Conservation (phyloP, 30 jellyfish, hydroid and myxozoan genomes). For the Aurelia aurita region DNA sequence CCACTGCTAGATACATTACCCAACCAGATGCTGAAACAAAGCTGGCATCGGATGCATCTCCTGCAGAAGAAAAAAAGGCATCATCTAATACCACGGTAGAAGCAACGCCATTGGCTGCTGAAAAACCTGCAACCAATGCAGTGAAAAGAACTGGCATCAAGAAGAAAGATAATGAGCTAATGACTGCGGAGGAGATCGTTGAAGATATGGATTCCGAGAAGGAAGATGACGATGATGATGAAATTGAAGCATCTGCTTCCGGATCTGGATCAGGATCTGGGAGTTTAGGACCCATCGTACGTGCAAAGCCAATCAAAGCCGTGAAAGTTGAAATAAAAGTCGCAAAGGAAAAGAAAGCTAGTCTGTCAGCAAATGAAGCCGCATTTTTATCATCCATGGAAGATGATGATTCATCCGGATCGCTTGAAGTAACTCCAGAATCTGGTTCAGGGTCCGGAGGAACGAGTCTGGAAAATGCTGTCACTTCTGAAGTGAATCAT, state of each 20-base stretch:
- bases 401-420: constrained; percentile 54
- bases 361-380: constrained; percentile 79
- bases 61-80: not conserved
- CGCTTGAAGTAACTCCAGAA: constrained; percentile 62
- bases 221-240: constrained; percentile 59
- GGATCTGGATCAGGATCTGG: constrained; percentile 88
- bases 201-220: constrained; percentile 78
- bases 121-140: constrained; percentile 10
- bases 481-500: constrained; percentile 50
- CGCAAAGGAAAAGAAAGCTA: constrained; percentile 37
- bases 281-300: not conserved
- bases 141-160: constrained; percentile 46
- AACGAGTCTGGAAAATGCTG: constrained; percentile 38
- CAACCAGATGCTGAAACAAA: not conserved
- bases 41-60: not conserved
- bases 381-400: constrained; percentile 74
- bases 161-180: constrained; percentile 53
- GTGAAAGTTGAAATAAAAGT: constrained; percentile 2
- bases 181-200: constrained; percentile 75
- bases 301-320: not conserved
- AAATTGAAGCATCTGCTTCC: constrained; percentile 64
- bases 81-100: not conserved
- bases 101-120: constrained; percentile 9
- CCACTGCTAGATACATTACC: constrained; percentile 31
- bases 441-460: constrained; percentile 88